Conservation (phyloP, 2,888 invertebrate species). For the Allacma fusca region DNA sequence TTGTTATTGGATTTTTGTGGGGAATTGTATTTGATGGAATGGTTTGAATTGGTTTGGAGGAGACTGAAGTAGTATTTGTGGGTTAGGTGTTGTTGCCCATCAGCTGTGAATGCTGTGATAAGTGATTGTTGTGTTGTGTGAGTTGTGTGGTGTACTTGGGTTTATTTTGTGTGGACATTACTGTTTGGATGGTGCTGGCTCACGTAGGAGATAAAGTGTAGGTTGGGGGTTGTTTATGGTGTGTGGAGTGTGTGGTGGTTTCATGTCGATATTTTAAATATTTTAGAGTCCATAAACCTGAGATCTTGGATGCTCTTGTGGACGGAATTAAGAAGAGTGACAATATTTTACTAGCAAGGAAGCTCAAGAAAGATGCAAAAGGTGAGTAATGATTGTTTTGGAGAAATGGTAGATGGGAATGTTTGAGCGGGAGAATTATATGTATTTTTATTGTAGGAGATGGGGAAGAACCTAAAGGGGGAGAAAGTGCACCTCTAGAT, state of each 20-base stretch:
- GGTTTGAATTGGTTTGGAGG: no score
- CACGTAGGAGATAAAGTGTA: not conserved
- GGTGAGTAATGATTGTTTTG: not conserved
- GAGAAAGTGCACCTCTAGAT: not conserved
- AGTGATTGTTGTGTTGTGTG: no score
- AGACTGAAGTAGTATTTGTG: no score
- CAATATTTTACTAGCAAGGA: not conserved
- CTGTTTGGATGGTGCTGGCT: no score
- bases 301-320: slow-evolving; percentile 23
- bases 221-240: not conserved
- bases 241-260: not conserved
- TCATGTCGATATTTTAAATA: not conserved
- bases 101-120: no score
- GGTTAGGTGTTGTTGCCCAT: no score
- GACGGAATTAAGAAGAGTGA: slow-evolving; percentile 20
- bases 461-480: not conserved
- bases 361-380: slow-evolving; percentile 14
- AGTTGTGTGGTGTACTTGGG: no score
- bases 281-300: slow-evolving; percentile 15
- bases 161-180: no score
- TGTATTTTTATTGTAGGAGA: not conserved
- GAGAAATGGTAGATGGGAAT: not conserved
- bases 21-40: no score
- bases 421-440: not conserved
- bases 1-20: no score